Percentiles rank a stretch among this genome's conserved stretches.
phyloP scores from a whole-genome alignment of 2,888 invertebrate genomes.

The Alviniconcha strummeri region DNA sequence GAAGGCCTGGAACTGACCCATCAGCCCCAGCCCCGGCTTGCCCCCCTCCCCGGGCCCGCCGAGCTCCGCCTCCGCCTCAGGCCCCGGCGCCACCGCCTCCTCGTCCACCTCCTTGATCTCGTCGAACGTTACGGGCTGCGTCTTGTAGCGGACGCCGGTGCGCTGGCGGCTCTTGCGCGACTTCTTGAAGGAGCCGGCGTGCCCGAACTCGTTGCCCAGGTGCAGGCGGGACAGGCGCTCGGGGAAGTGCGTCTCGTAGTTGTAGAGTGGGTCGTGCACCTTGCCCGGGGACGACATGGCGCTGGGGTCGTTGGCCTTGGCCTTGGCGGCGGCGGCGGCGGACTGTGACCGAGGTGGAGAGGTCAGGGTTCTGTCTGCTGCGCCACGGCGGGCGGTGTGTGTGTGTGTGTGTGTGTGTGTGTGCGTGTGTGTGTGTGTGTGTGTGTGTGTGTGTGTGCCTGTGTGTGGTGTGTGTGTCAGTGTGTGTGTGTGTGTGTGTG shows the following conservation, averaged over 20 bases:
- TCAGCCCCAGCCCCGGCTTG: slow-evolving; percentile 44
- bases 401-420: neutral
- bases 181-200: slow-evolving; percentile 71
- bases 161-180: slow-evolving; percentile 77
- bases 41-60: slow-evolving; percentile 6
- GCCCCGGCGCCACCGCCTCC: slow-evolving; percentile 63
- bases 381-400: neutral
- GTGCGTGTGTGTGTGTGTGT: no score
- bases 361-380: neutral
- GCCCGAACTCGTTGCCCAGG: slow-evolving; percentile 63
- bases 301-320: neutral
- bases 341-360: no score
- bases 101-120: slow-evolving; percentile 82
- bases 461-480: no score
- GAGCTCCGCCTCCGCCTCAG: slow-evolving; percentile 8
- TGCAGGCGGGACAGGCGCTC: slow-evolving; percentile 81
- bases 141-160: slow-evolving; percentile 77
- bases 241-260: slow-evolving; percentile 82
- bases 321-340: no score
- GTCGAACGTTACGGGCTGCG: slow-evolving; percentile 85
- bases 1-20: slow-evolving; percentile 66
- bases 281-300: slow-evolving; percentile 40
- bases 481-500: no score
- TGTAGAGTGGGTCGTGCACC: slow-evolving; percentile 67
- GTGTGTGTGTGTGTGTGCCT: no score